These are phyloP conservation scores for Lycorma delicatula DNA, from an alignment of 1,140 invertebrate species.

Conservation along the genomic window DNA sequence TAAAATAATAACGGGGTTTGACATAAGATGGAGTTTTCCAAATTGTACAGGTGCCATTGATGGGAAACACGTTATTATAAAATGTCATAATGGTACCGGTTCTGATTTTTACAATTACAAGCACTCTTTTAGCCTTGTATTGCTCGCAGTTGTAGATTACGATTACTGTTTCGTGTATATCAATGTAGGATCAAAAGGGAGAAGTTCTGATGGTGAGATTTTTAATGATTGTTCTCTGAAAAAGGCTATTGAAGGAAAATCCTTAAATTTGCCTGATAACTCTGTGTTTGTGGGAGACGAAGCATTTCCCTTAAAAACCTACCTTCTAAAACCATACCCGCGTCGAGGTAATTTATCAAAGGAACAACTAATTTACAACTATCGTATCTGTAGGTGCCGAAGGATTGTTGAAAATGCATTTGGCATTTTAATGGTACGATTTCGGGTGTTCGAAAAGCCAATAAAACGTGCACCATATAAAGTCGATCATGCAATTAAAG, in stretches of 20 bases:
- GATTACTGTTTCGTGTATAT: slow-evolving; percentile 36
- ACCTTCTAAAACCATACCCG: slow-evolving; percentile 40
- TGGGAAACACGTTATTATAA: too few relatives aligned
- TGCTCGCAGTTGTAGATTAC: slow-evolving; percentile 34
- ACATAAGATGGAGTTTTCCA: too few relatives aligned
- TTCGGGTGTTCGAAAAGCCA: not conserved
- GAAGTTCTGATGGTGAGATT: slow-evolving; percentile 31
- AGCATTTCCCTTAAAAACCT: slow-evolving; percentile 38
- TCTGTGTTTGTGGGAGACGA: slow-evolving; percentile 41
- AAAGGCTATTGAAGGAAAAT: slow-evolving; percentile 13
- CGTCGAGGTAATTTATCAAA: slow-evolving; percentile 18
- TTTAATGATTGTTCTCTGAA: slow-evolving; percentile 20
- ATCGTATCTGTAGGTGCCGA: not conserved
- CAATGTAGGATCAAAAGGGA: slow-evolving; percentile 35
- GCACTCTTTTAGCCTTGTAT: slow-evolving; percentile 33
- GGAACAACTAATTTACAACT: too few relatives aligned
- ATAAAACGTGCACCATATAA: not conserved
- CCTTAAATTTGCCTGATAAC: slow-evolving; percentile 29
- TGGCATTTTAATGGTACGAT: not conserved
- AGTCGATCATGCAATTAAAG: too few relatives aligned
- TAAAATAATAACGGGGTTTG: too few relatives aligned
- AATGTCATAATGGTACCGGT: too few relatives aligned
- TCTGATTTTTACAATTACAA: slow-evolving; percentile 38
- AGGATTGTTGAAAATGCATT: not conserved
- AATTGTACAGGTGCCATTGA: too few relatives aligned